Evolutionary conservation across 1,140 invertebrate species (phyloP), one percentile per base, ranked within the genome.

Genomic region (Charaxes varanes): DNA sequence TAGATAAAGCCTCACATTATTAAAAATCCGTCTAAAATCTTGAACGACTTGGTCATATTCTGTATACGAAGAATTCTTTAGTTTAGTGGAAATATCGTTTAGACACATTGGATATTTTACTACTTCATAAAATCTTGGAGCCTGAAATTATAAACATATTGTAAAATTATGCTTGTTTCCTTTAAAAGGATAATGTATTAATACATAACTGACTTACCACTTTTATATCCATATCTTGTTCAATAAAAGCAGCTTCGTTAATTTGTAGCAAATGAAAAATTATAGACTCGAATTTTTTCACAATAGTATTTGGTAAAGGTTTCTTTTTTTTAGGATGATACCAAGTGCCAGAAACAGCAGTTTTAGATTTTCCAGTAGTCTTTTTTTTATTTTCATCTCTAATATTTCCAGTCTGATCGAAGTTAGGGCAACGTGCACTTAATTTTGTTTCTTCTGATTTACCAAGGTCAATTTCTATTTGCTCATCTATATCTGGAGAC

Each of bases 41-140:
- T 84, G 77, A 18, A 81, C 70, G 12, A 84, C 77, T 56, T 84
- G 80, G 28, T 85, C 80, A 14, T 73, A 55, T 36, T 83, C 76
- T 8, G 63, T 70, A 36, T 85, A 84, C 4, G 71, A 64, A 3
- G 67, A 71, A 53, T 76, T 82, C 41, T 71, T 77, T 24, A 85
- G 49, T 49, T 84, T 83, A 2, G 80, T 77, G 11, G 63, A 65
- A 38, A 85, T 81, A 44, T 84, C 74, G 28, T 79, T 66, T 5
- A 84, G 61, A 33, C 77, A 79, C 70, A 85, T 82, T 8, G 82
- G 82, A 53, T 83, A 72, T 46, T 84, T 84, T n/a, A 84, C 70
- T 10, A 84, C 69, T 56, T 83, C 80, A 36, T 82, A 83, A 57
- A 81, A 85, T 46, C 79, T 65, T n/a, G 80, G 80, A 35, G 77